These are phyloP conservation scores for Microtus montanus DNA, from an alignment of 2,113 vertebrate species.

Conservation along the genomic window DNA sequence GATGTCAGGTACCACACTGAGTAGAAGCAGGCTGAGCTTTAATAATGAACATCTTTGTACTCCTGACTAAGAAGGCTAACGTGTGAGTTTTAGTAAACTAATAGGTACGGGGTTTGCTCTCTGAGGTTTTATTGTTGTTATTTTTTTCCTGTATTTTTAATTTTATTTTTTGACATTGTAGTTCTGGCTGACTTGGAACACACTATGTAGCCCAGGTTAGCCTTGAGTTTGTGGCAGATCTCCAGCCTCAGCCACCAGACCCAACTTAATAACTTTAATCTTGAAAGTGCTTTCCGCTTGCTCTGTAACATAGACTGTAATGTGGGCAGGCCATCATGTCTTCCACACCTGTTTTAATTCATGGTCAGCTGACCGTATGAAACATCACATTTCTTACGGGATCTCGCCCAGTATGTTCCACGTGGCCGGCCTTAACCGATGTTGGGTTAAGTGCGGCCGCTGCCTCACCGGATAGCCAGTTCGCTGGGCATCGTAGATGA, in stretches of 20 bases:
- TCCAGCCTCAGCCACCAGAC: not conserved
- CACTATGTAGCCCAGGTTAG: too few species aligned
- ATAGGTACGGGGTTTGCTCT: not conserved
- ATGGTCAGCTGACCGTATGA: constrained; percentile 8
- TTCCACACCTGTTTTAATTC: constrained; percentile 38
- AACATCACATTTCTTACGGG: constrained; percentile 23
- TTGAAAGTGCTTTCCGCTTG: constrained; percentile 8
- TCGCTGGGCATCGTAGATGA: not conserved
- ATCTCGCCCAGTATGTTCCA: not conserved
- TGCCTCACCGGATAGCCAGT: not conserved
- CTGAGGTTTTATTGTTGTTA: not conserved
- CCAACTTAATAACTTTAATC: not conserved
- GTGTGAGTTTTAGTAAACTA: not conserved
- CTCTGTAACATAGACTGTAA: not conserved
- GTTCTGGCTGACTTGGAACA: not conserved
- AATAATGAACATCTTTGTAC: not conserved
- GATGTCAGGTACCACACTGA: not conserved
- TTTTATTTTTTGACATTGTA: not conserved
- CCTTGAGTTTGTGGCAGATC: not conserved
- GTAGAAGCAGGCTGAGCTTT: not conserved
- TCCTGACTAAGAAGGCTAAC: not conserved
- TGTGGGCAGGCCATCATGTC: not conserved
- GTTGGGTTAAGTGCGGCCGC: not conserved
- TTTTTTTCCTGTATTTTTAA: not conserved
- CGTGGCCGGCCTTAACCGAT: not conserved